These are phyloP conservation scores for Ophiothrix spiculata DNA, from an alignment of 35 echinoderm and acorn worm genomes.

Conservation along the genomic window DNA sequence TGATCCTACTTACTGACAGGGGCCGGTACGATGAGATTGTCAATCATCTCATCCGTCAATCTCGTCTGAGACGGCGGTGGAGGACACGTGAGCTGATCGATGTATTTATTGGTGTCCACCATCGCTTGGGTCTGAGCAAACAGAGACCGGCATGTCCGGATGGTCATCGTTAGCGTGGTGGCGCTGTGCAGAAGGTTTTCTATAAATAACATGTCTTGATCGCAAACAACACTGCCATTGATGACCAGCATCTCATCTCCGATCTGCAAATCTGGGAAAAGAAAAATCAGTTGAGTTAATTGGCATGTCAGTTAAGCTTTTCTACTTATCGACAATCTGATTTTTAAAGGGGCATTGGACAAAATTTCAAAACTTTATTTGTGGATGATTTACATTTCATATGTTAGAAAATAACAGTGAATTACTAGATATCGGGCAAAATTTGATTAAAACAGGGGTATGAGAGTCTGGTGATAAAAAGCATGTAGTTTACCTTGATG, in stretches of 20 bases:
- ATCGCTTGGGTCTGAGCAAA: constrained; percentile 87
- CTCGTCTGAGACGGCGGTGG: constrained; percentile 86
- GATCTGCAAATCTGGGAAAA: constrained; percentile 71
- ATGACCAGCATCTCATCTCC: constrained; percentile 92
- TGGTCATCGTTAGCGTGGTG: constrained; percentile 74
- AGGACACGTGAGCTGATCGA: constrained; percentile 93
- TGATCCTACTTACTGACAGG: constrained; percentile 57
- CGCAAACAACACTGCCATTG: constrained; percentile 82
- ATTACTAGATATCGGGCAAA: no score
- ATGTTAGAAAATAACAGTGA: no score
- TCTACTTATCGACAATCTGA: no score
- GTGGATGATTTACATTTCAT: no score
- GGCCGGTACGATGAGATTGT: constrained; percentile 83
- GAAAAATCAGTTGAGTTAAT: no score
- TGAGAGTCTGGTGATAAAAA: no score
- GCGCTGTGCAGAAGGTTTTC: constrained; percentile 72
- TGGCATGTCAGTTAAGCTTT: no score
- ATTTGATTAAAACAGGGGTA: no score
- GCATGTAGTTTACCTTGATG: constrained; percentile 82
- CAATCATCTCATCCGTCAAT: constrained; percentile 85
- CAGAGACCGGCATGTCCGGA: constrained; percentile 86
- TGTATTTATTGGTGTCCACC: constrained; percentile 88
- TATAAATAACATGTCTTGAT: constrained; percentile 95
- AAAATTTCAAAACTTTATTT: no score
- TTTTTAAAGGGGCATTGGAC: no score